These are phyloP conservation scores for Petrocephalus microphthalmus DNA, from an alignment of 2,113 vertebrate genomes.

Conservation along the genomic window DNA sequence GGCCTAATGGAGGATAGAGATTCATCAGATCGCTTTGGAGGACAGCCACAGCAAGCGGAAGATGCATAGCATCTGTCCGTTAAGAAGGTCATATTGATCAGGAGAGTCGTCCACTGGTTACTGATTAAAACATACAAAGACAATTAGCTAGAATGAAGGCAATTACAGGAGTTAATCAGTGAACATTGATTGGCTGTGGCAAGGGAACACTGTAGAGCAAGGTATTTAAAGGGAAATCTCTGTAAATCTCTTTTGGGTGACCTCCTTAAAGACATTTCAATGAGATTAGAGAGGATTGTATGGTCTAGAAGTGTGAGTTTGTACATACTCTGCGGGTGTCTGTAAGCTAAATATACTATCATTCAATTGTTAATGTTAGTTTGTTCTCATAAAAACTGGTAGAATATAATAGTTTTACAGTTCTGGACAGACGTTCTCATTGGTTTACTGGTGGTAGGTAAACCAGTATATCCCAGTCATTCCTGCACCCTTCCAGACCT, in stretches of 20 bases:
- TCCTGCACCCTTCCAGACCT: background rate
- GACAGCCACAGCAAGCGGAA: background rate
- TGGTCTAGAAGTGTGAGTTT: background rate
- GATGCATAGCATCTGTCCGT: background rate
- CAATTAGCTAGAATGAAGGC: background rate
- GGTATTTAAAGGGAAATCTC: background rate
- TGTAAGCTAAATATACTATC: background rate
- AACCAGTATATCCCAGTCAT: background rate
- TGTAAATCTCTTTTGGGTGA: background rate
- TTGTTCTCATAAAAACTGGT: background rate
- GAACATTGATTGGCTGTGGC: background rate
- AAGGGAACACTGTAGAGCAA: background rate
- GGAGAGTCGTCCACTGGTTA: background rate
- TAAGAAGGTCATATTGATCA: background rate
- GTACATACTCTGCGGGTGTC: background rate
- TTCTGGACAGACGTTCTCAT: background rate
- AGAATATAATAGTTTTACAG: background rate
- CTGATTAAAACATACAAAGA: constrained; percentile 14
- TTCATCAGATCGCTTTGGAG: too few species aligned
- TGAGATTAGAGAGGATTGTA: background rate
- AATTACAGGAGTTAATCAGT: constrained; percentile 5
- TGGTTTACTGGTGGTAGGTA: background rate
- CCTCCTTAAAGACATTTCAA: background rate
- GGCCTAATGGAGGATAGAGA: background rate
- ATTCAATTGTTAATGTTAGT: background rate